These are phyloP conservation scores for Oryzias sinensis DNA, from an alignment of 2,797 vertebrate species.

Conservation along the genomic window DNA sequence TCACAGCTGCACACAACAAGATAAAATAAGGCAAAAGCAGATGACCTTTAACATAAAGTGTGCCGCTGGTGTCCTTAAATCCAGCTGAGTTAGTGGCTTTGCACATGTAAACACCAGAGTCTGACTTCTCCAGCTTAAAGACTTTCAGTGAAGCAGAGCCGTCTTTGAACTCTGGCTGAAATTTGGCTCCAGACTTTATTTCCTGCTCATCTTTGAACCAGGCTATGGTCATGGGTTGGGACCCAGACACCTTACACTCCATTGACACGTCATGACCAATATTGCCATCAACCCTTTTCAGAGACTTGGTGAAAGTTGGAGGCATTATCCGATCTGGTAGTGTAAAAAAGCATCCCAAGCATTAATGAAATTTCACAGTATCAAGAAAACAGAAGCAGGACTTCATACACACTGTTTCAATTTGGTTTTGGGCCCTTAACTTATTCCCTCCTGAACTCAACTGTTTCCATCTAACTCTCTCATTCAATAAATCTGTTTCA, in stretches of 20 bases:
- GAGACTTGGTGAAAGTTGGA: constrained; percentile 90
- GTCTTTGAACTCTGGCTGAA: constrained; percentile 86
- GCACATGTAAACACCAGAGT: constrained; percentile 92
- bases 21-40: constrained; percentile 16
- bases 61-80: constrained; percentile 90
- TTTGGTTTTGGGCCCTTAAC: too few relatives aligned
- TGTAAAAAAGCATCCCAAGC: constrained; percentile 65
- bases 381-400: neutral
- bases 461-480: too few relatives aligned
- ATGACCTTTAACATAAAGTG: constrained; percentile 94
- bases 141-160: constrained; percentile 87
- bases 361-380: constrained; percentile 22
- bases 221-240: constrained; percentile 90
- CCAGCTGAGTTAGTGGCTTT: constrained; percentile 92
- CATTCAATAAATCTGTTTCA: too few relatives aligned
- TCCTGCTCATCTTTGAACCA: constrained; percentile 96
- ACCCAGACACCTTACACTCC: constrained; percentile 94
- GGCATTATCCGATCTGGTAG: constrained; percentile 94
- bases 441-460: too few relatives aligned
- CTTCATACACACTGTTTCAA: too few relatives aligned
- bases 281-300: constrained; percentile 89
- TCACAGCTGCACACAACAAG: neutral
- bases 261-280: constrained; percentile 79
- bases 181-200: constrained; percentile 80
- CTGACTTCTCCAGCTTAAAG: constrained; percentile 80